Conservation (phyloP, 2,113 vertebrate species). For the Benitochromis conjunctus region DNA sequence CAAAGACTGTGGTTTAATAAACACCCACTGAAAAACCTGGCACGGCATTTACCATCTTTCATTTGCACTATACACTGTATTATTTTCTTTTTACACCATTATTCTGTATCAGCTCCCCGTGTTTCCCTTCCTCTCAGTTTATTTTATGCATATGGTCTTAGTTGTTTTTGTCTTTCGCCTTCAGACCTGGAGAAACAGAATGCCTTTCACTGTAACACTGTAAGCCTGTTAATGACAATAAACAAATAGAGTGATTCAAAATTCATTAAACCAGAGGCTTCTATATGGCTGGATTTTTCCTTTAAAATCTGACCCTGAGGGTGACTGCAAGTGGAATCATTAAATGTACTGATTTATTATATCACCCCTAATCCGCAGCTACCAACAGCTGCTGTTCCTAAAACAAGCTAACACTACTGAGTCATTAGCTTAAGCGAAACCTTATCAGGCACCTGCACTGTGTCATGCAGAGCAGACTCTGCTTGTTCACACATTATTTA, state of each 20-base stretch:
- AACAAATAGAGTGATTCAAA: not conserved
- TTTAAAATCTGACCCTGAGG: not conserved
- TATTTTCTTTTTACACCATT: not conserved
- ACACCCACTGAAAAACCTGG: too few relatives aligned
- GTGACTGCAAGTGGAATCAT: not conserved
- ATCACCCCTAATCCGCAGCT: not conserved
- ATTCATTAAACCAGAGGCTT: not conserved
- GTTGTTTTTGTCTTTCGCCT: too few relatives aligned
- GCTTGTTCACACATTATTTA: not conserved
- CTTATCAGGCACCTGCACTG: not conserved
- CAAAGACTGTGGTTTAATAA: too few relatives aligned
- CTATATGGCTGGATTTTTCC: too few relatives aligned
- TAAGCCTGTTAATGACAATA: not conserved
- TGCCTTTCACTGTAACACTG: not conserved
- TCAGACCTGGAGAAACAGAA: too few relatives aligned
- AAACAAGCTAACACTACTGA: not conserved
- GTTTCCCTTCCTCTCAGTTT: not conserved
- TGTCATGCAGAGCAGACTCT: not conserved
- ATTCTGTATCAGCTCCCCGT: not conserved
- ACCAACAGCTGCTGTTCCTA: not conserved
- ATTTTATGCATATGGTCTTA: not conserved
- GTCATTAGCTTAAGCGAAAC: not conserved
- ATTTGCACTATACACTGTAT: too few relatives aligned
- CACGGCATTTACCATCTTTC: too few relatives aligned
- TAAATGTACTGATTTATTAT: constrained; percentile 3